phyloP scores from a whole-genome alignment of 2,888 invertebrate species.

The Uloborus plumipes region DNA sequence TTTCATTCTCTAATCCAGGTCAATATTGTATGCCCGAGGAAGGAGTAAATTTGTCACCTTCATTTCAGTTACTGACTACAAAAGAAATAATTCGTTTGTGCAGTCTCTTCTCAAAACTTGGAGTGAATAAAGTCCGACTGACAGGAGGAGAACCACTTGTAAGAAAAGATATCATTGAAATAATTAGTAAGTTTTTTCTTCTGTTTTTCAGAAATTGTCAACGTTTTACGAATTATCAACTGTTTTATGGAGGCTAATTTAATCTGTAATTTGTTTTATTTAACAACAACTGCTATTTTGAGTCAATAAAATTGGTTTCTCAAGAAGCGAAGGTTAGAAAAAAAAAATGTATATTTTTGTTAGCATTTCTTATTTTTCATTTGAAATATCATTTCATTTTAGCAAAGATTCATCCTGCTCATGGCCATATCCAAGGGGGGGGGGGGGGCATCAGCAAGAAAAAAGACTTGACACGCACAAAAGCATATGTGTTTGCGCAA shows the following conservation, averaged over 20 bases:
- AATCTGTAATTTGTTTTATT: background rate
- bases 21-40: slow-evolving; percentile 98
- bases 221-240: slow-evolving; percentile 13
- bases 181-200: slow-evolving; percentile 66
- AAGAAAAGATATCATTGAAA: slow-evolving; percentile 81
- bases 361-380: too few species aligned
- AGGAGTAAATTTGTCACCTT: slow-evolving; percentile 87
- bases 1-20: slow-evolving; percentile 75
- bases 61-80: slow-evolving; percentile 81
- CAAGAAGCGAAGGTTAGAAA: too few species aligned
- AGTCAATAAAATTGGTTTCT: too few species aligned
- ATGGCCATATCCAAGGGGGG: too few species aligned
- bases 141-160: slow-evolving; percentile 98
- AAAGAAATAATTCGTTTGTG: slow-evolving; percentile 86
- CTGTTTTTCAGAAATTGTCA: background rate
- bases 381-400: too few species aligned
- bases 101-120: slow-evolving; percentile 86
- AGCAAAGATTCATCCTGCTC: too few species aligned
- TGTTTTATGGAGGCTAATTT: background rate
- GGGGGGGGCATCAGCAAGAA: too few species aligned
- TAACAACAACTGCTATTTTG: too few species aligned
- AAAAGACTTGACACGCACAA: too few species aligned
- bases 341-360: too few species aligned
- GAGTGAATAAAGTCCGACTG: slow-evolving; percentile 91
- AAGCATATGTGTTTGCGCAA: too few species aligned